A percentile compares a stretch with the other conserved stretches of the same genome.
Evolutionary conservation across 2,113 vertebrate species (phyloP).

Genomic region (Entosphenus tridentatus): DNA sequence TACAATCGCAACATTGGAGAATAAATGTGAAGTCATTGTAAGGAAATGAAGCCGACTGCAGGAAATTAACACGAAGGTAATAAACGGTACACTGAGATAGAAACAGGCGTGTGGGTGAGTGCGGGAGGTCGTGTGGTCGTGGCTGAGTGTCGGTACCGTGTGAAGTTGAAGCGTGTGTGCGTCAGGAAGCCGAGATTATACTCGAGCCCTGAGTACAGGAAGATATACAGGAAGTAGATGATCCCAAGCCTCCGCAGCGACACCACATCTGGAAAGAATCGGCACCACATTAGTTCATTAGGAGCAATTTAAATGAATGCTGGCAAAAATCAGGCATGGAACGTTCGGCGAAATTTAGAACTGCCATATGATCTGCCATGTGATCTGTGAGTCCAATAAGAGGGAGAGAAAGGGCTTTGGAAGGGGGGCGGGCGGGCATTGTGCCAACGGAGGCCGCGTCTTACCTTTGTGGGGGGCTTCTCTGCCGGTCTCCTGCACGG

Average conservation of each 20-base stretch:
- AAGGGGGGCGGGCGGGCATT: too few relatives aligned
- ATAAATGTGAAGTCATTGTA: background rate
- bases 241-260: slow-evolving; percentile 46
- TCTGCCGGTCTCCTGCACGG: slow-evolving; percentile 27
- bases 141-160: slow-evolving; percentile 27
- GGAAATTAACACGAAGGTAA: background rate
- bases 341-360: background rate
- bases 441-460: slow-evolving; percentile 14
- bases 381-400: too few relatives aligned
- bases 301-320: background rate
- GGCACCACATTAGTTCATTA: background rate
- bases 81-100: background rate
- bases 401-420: too few relatives aligned
- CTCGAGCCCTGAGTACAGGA: slow-evolving; percentile 84
- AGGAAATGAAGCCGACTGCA: background rate
- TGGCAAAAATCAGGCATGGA: background rate
- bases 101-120: too few relatives aligned
- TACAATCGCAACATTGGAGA: background rate
- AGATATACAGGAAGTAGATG: slow-evolving; percentile 72
- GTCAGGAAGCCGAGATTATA: slow-evolving; percentile 70
- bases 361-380: too few relatives aligned
- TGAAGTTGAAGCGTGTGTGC: slow-evolving; percentile 79
- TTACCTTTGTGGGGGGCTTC: slow-evolving; percentile 29
- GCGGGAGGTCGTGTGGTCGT: too few relatives aligned
- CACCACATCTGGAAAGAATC: slow-evolving; percentile 25